These are phyloP conservation scores for Geopemphigus sp. DNA, from an alignment of 1,140 invertebrate species.

Conservation along the genomic window DNA sequence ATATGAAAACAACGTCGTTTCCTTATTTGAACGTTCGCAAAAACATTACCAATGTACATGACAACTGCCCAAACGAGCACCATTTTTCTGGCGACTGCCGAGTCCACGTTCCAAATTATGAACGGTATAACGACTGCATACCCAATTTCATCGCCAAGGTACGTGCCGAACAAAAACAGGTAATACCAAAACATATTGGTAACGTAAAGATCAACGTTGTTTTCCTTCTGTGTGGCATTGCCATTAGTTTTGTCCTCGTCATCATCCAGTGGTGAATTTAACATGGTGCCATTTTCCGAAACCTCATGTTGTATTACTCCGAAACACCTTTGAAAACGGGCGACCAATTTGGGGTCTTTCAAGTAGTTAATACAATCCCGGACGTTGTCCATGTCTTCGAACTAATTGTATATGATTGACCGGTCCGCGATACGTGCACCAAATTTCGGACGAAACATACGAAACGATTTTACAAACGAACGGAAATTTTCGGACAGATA, in stretches of 20 bases:
- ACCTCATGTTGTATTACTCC: constrained; percentile 49
- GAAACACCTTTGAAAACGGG: constrained; percentile 52
- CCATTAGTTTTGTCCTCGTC: background rate
- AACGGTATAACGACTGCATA: constrained; percentile 85
- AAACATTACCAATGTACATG: constrained; percentile 73
- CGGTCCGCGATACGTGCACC: too few species aligned
- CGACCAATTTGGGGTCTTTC: constrained; percentile 53
- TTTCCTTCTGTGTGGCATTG: constrained; percentile 32
- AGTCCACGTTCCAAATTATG: constrained; percentile 90
- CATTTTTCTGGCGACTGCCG: constrained; percentile 73
- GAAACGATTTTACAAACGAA: too few species aligned
- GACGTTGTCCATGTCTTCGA: background rate
- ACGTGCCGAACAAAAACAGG: constrained; percentile 78
- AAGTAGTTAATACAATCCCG: constrained; percentile 40
- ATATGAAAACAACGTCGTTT: constrained; percentile 40
- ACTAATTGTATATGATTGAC: too few species aligned
- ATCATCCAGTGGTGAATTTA: background rate
- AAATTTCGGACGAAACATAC: too few species aligned
- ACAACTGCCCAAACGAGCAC: constrained; percentile 79
- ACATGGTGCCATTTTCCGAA: background rate
- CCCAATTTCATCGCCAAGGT: constrained; percentile 84
- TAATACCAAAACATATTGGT: constrained; percentile 84
- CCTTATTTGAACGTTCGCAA: background rate
- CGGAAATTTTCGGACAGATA: too few species aligned
- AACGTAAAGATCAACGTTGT: constrained; percentile 59